Percentiles rank a stretch among this genome's conserved stretches.
phyloP scores from a whole-genome alignment of 2,888 invertebrate genomes.

The Morpho achilles region DNA sequence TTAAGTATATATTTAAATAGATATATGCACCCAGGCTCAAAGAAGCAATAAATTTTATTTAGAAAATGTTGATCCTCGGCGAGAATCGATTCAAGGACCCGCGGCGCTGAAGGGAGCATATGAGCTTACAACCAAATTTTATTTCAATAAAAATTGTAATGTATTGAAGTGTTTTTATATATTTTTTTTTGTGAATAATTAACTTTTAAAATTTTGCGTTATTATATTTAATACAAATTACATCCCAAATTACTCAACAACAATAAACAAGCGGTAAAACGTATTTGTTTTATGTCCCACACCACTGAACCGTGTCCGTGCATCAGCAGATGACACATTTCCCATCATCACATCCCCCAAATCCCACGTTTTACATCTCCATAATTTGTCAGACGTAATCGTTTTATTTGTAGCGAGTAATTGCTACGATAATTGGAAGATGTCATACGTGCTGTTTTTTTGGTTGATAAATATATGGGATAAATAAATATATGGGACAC shows the following conservation, averaged over 20 bases:
- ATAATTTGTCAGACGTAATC: constrained; percentile 58
- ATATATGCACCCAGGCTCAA: too few relatives aligned
- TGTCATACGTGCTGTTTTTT: constrained; percentile 35
- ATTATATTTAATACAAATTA: neutral
- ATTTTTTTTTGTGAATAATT: too few relatives aligned
- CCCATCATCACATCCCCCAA: constrained; percentile 53
- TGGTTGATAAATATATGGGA: neutral
- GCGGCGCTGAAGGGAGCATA: too few relatives aligned
- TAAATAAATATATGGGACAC: too few relatives aligned
- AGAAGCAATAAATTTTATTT: too few relatives aligned
- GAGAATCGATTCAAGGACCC: too few relatives aligned
- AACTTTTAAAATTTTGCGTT: too few relatives aligned
- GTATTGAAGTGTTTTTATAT: too few relatives aligned
- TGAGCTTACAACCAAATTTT: too few relatives aligned
- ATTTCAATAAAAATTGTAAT: too few relatives aligned
- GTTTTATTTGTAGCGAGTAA: constrained; percentile 59
- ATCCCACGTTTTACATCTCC: constrained; percentile 59
- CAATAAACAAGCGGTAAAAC: constrained; percentile 14
- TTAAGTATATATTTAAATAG: too few relatives aligned
- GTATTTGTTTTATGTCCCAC: constrained; percentile 41
- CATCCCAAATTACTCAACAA: constrained; percentile 11
- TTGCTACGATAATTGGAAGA: constrained; percentile 39
- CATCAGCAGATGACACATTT: constrained; percentile 62
- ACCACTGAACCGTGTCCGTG: constrained; percentile 51
- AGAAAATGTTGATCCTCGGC: too few relatives aligned